These are phyloP conservation scores for Euplagia quadripunctaria DNA, from an alignment of 2,888 invertebrate species.

Conservation along the genomic window DNA sequence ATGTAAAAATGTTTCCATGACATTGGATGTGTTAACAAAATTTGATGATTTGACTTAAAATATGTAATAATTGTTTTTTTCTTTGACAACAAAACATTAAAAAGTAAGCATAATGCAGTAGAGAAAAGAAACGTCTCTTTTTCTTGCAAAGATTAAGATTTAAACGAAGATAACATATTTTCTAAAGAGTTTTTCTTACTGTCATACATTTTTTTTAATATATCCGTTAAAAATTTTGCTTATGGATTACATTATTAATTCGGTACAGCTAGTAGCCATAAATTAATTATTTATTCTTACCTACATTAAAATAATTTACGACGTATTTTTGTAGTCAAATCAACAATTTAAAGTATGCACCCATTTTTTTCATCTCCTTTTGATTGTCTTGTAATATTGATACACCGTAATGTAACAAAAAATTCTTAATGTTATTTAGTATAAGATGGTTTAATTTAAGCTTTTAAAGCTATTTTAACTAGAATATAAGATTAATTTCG, in stretches of 20 bases:
- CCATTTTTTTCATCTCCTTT: not conserved
- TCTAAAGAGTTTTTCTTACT: not conserved
- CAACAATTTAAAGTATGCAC: not conserved
- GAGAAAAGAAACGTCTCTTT: no score
- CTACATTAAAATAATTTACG: not conserved
- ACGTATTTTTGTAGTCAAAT: not conserved
- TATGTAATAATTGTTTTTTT: not conserved
- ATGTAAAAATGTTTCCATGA: not conserved
- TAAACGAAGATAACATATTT: not conserved
- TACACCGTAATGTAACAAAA: not conserved
- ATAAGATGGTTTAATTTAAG: not conserved
- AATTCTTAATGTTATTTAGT: not conserved
- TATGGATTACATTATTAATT: no score
- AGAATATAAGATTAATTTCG: conserved; percentile 7
- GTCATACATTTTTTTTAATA: no score
- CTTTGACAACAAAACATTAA: no score
- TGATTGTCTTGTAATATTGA: not conserved
- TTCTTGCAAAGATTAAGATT: no score
- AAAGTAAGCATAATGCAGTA: no score
- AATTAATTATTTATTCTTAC: no score
- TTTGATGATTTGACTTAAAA: not conserved
- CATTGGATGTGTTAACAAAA: not conserved
- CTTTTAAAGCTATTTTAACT: conserved; percentile 5
- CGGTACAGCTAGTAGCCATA: no score
- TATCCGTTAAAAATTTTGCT: no score